Conservation (phyloP, 2,797 vertebrate genomes). For the Artibeus lituratus region DNA sequence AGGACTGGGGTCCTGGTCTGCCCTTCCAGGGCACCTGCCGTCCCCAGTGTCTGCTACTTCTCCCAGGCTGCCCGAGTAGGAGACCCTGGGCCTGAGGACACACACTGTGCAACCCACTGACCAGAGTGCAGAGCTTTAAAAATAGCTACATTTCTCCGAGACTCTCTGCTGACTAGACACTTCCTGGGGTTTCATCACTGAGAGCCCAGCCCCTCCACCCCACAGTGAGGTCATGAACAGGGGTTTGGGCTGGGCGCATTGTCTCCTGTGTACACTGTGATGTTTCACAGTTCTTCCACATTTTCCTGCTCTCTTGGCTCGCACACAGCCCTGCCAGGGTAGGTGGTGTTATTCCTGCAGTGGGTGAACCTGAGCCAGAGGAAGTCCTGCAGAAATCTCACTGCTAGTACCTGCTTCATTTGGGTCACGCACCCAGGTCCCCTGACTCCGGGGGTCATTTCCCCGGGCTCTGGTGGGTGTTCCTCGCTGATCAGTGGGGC, state of each 20-base stretch:
- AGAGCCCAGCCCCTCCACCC: not conserved
- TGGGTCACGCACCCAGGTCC: not conserved
- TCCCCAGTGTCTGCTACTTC: fast-evolving
- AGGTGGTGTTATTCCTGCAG: not conserved
- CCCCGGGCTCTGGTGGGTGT: not conserved
- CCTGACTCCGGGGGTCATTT: not conserved
- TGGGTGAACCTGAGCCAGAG: not conserved
- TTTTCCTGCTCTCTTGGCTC: not conserved
- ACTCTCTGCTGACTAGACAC: not conserved
- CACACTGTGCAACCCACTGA: not conserved
- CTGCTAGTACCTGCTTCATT: not conserved
- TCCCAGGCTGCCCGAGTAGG: not conserved
- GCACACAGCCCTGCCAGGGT: not conserved
- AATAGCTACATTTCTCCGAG: not conserved
- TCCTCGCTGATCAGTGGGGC: not conserved
- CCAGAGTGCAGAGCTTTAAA: not conserved
- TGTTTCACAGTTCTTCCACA: not conserved
- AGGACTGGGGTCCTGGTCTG: not conserved
- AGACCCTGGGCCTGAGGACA: not conserved
- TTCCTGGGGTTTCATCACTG: not conserved
- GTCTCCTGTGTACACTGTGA: fast-evolving
- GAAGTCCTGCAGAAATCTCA: not conserved
- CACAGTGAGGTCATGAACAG: fast-evolving
- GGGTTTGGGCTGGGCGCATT: not conserved
- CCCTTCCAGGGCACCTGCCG: not conserved